These are phyloP conservation scores for Phoenoteleia sp. DNA, from an alignment of 2,888 invertebrate species.

Conservation along the genomic window DNA sequence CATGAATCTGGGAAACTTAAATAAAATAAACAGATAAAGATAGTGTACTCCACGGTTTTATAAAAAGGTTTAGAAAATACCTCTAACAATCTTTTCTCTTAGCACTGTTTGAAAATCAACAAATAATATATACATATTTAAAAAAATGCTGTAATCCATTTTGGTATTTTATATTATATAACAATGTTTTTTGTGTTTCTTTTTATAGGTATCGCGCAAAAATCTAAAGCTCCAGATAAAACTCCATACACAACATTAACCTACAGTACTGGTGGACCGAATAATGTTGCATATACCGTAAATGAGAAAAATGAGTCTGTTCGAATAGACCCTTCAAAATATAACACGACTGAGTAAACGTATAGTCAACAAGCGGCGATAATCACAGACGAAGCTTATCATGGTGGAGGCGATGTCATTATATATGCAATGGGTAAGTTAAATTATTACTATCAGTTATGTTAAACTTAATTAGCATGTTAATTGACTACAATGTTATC, in stretches of 20 bases:
- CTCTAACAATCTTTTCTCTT: no score
- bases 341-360: conserved; percentile 89
- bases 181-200: not conserved
- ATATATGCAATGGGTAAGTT: conserved; percentile 92
- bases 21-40: no score
- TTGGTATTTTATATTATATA: not conserved
- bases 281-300: conserved; percentile 87
- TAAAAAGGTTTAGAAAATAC: no score
- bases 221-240: conserved; percentile 88
- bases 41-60: no score
- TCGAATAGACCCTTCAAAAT: conserved; percentile 89
- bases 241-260: conserved; percentile 92
- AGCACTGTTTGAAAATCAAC: no score
- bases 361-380: conserved; percentile 92
- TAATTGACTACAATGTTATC: conserved; percentile 10
- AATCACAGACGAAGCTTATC: conserved; percentile 91
- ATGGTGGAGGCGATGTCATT: conserved; percentile 95
- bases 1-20: no score
- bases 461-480: conserved; percentile 23
- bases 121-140: no score
- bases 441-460: conserved; percentile 26
- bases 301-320: conserved; percentile 83
- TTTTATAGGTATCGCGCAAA: conserved; percentile 88
- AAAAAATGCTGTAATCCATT: no score
- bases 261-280: conserved; percentile 92